Conservation (phyloP, 2,888 invertebrate species). For the Tachina lurida region DNA sequence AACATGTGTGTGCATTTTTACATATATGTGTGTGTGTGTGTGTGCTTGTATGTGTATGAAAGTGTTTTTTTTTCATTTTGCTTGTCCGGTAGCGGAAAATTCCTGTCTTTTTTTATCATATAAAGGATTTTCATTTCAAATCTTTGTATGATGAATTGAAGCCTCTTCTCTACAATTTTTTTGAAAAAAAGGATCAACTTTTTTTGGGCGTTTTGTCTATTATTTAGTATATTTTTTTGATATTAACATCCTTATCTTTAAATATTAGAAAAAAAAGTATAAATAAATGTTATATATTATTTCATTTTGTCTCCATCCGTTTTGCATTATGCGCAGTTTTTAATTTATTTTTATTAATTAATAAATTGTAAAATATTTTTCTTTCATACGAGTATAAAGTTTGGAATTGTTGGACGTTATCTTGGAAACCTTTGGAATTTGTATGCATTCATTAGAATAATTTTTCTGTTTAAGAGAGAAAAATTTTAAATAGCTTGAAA, state of each 20-base stretch:
- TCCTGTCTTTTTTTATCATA: constrained; percentile 30
- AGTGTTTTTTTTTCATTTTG: constrained; percentile 1
- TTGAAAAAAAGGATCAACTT: constrained; percentile 2
- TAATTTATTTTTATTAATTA: constrained; percentile 73
- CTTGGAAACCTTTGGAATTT: constrained; percentile 57
- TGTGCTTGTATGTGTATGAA: constrained; percentile 1
- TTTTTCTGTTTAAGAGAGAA: constrained; percentile 26
- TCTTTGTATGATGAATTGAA: constrained; percentile 65
- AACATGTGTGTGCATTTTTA: constrained; percentile 18
- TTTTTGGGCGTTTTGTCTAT: constrained; percentile 50
- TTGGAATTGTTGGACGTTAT: constrained; percentile 32
- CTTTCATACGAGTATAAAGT: background rate
- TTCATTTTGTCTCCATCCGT: constrained; percentile 67
- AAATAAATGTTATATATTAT: constrained; percentile 23
- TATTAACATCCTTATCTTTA: constrained; percentile 49
- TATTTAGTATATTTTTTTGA: constrained; percentile 20
- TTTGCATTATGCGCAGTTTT: constrained; percentile 72
- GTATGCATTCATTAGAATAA: constrained; percentile 45
- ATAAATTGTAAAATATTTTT: constrained; percentile 66
- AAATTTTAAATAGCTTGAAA: background rate
- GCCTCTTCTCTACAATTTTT: constrained; percentile 23
- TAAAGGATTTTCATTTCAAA: constrained; percentile 44
- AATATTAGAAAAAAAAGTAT: background rate
- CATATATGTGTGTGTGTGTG: constrained; percentile 7
- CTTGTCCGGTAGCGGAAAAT: constrained; percentile 70